Base-by-base conservation (phyloP, 2,888 invertebrate genomes). In the Fragum whitleyi region DNA sequence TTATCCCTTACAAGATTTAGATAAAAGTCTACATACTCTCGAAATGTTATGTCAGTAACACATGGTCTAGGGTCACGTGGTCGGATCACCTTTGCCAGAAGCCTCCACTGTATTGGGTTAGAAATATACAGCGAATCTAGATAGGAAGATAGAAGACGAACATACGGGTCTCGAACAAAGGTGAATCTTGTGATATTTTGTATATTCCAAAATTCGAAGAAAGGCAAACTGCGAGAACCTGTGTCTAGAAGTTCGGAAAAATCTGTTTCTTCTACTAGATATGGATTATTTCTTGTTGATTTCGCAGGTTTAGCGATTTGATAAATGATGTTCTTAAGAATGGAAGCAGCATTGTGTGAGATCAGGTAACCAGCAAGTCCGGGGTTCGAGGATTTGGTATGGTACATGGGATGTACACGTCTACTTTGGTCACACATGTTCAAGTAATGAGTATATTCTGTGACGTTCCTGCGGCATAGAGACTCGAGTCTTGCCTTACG, bases 91-190 rank as follows among this genome's bases (percentile, higher is more conserved):
- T 65, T 65, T 2, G 42, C 65, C 23, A 65, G 42, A 6, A 65
- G 32, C 23, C 65, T n/a, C 65, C 65, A 65, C 21, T 65, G 65
- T 65, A 65, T 26, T 7, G 65, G 65, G 36, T 65, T 65, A 32
- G 65, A 65, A 36, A 65, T 65, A 42, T 65, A 65, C 11, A 65
- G 23, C 0, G 65, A 65, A 36, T 65, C 65, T 0, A 65, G 65
- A 42, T 65, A 65, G 11, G 65, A 39, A 11, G 65, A 65, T 9
- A 65, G 65, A 39, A 65, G 65, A 0, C 65, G 39, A 19, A 23
- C 65, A 21, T 42, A 65, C 42, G 65, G 65, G 42, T 65, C 65
- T 14, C 65, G 39, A 2, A 65, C 65, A 42, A 65, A 65, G 39
- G 65, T 65, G 19, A 65, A 65, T 2, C 65, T 6, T 23, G 42